These are phyloP conservation scores for Dasyornis broadbenti DNA, from an alignment of 2,113 vertebrate species.

Conservation along the genomic window DNA sequence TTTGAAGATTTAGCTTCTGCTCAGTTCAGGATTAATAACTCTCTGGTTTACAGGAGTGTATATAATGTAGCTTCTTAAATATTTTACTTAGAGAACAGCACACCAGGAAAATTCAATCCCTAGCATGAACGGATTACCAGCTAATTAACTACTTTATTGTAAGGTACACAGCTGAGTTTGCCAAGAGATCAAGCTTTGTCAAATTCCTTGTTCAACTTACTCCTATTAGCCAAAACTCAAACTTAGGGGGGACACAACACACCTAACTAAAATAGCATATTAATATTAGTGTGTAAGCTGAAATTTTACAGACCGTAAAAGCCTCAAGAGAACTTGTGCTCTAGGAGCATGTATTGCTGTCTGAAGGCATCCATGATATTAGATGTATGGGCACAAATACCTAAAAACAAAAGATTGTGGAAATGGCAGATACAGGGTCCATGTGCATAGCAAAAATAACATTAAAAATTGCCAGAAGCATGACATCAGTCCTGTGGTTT, in stretches of 20 bases:
- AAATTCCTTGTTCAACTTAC: conserved; percentile 1
- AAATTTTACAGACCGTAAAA: not conserved
- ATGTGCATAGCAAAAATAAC: not conserved
- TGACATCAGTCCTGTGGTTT: not conserved
- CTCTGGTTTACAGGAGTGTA: conserved; percentile 3
- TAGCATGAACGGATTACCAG: conserved; percentile 14
- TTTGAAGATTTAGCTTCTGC: conserved; percentile 25
- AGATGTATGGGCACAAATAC: not conserved
- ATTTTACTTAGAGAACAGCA: conserved; percentile 26
- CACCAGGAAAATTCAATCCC: conserved; percentile 51
- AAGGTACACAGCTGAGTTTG: conserved; percentile 33
- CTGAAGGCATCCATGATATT: not conserved
- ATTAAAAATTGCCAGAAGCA: not conserved
- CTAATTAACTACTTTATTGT: conserved; percentile 57
- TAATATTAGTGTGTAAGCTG: not conserved
- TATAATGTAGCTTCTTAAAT: conserved; percentile 46
- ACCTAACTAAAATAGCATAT: not conserved
- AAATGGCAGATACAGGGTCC: not conserved
- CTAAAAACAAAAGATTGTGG: not conserved
- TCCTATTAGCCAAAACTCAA: not conserved
- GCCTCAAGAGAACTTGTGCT: not conserved
- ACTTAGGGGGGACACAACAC: not conserved
- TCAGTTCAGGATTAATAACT: conserved; percentile 15
- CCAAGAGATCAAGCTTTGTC: conserved; percentile 34
- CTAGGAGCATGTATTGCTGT: not conserved